Conservation (phyloP, 2,888 invertebrate genomes). For the Ditula angustiorana region DNA sequence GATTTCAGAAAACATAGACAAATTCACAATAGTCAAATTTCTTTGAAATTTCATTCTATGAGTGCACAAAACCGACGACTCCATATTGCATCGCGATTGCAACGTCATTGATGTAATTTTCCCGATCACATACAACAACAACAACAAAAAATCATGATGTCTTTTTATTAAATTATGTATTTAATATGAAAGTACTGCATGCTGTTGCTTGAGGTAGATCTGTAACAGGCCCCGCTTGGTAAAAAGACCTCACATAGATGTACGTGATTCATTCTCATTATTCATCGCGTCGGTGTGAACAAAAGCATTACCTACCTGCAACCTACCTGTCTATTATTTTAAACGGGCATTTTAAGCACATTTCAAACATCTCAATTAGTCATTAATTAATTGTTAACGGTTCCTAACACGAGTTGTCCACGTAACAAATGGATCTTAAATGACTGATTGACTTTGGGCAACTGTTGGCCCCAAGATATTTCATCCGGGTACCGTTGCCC, state of each 20-base stretch:
- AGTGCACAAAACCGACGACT: too few relatives aligned
- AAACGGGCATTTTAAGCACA: background rate
- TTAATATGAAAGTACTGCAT: too few relatives aligned
- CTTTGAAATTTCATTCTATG: too few relatives aligned
- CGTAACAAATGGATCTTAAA: slow-evolving; percentile 18
- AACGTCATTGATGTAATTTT: too few relatives aligned
- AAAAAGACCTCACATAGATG: background rate
- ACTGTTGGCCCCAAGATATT: slow-evolving; percentile 7
- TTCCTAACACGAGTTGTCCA: slow-evolving; percentile 19
- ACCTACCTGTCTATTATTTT: background rate
- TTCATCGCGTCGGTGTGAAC: background rate
- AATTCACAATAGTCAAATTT: too few relatives aligned
- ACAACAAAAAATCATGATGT: too few relatives aligned
- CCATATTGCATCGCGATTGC: too few relatives aligned
- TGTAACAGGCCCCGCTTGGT: background rate
- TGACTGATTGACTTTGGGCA: slow-evolving; percentile 2
- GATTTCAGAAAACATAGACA: too few relatives aligned
- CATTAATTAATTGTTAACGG: slow-evolving; percentile 25
- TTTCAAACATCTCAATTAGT: slow-evolving; percentile 29
- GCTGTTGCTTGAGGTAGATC: too few relatives aligned
- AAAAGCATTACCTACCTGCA: background rate
- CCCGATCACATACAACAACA: too few relatives aligned
- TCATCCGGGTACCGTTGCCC: slow-evolving; percentile 17
- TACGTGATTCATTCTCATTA: background rate
- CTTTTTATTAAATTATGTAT: too few relatives aligned